Evolutionary conservation across 2,797 vertebrate species (phyloP).

Genomic region (Nothura maculosa): DNA sequence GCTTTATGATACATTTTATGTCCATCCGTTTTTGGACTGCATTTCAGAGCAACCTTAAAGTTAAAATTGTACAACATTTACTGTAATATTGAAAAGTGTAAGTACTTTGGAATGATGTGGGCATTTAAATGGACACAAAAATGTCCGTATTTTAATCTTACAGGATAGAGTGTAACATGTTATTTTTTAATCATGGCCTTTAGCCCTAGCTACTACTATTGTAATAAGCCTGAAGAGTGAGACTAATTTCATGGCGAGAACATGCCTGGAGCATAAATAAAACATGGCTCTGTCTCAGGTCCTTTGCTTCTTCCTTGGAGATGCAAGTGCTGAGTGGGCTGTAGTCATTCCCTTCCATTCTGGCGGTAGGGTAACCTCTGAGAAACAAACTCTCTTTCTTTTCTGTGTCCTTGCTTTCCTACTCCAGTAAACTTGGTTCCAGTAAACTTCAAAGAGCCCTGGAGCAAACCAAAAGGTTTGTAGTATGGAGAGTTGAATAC

Average conservation of each 20-base stretch:
- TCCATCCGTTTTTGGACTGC: background rate
- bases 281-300: background rate
- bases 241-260: background rate
- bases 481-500: background rate
- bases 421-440: background rate
- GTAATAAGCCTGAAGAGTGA: background rate
- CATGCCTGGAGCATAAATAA: background rate
- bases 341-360: background rate
- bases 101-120: background rate
- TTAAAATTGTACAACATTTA: background rate
- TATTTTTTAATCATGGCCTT: background rate
- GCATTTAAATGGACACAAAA: background rate
- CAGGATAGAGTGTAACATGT: fast-evolving
- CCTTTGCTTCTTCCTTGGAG: background rate
- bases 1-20: background rate
- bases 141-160: background rate
- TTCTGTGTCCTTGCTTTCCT: background rate
- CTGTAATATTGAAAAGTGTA: background rate
- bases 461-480: background rate
- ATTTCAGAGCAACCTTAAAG: background rate
- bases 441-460: background rate
- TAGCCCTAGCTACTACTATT: background rate
- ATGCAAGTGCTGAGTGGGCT: background rate
- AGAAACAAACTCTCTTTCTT: background rate
- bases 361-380: background rate